A percentile compares a stretch with the other conserved stretches of the same genome.
Evolutionary conservation across 2,113 vertebrate genomes (phyloP).

Genomic region (Leptosomus discolor): DNA sequence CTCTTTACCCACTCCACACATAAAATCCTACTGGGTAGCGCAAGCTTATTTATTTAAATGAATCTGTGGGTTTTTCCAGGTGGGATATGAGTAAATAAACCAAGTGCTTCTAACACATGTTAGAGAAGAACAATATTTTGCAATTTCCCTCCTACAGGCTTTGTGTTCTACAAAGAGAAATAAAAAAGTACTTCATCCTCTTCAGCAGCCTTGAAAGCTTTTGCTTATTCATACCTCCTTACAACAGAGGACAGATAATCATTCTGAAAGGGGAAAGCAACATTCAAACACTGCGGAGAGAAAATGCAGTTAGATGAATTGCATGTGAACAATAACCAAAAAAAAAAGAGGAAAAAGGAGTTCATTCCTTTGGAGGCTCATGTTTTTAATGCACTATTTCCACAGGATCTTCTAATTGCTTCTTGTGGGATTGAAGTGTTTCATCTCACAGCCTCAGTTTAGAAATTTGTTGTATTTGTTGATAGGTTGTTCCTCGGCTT

Average conservation of each 20-base stretch:
- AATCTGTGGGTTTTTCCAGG: not conserved
- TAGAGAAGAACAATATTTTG: constrained; percentile 17
- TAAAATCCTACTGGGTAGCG: not conserved
- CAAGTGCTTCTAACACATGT: not conserved
- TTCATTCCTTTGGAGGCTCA: constrained; percentile 39
- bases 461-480: not conserved
- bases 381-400: constrained; percentile 47
- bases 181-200: constrained; percentile 19
- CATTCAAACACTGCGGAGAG: not conserved
- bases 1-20: not conserved
- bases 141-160: constrained; percentile 43
- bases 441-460: not conserved
- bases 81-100: constrained; percentile 13
- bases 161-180: constrained; percentile 44
- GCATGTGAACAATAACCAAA: not conserved
- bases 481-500: not conserved
- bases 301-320: not conserved
- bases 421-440: constrained; percentile 33
- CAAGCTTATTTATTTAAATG: constrained; percentile 3
- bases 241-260: constrained; percentile 8
- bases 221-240: constrained; percentile 16
- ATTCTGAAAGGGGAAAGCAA: not conserved
- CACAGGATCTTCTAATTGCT: constrained; percentile 55
- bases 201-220: constrained; percentile 15
- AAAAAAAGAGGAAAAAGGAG: not conserved